phyloP scores from a whole-genome alignment of 2,888 invertebrate species.

The Scaptomyza parva region DNA sequence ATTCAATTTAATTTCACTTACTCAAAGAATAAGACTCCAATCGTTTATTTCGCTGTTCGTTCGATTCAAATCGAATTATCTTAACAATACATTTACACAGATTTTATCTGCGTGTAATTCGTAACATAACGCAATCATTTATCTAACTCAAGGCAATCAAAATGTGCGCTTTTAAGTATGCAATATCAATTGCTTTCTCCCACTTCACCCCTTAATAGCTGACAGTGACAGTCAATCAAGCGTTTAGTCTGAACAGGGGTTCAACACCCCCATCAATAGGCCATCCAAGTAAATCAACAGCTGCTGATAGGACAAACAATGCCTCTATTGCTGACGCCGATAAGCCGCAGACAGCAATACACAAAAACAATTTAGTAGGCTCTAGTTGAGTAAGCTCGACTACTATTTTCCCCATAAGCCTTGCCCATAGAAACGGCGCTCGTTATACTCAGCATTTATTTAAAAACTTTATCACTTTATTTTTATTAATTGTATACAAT shows the following conservation, averaged over 20 bases:
- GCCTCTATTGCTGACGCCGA: slow-evolving; percentile 16
- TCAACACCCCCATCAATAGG: slow-evolving; percentile 29
- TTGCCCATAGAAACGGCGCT: too few species aligned
- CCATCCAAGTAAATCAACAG: slow-evolving; percentile 34
- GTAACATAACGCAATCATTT: slow-evolving; percentile 39
- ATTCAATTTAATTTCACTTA: neutral
- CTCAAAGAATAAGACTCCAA: neutral
- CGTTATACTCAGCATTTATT: neutral
- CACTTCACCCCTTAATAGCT: neutral
- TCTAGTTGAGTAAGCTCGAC: too few species aligned
- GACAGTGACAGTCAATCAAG: slow-evolving; percentile 44
- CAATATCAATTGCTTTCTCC: slow-evolving; percentile 32
- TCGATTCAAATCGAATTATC: slow-evolving; percentile 18
- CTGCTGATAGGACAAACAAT: slow-evolving; percentile 24
- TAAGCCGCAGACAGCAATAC: slow-evolving; percentile 41
- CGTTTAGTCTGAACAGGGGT: slow-evolving; percentile 31
- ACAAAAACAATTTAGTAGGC: too few species aligned
- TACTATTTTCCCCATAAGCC: too few species aligned
- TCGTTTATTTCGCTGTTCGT: neutral
- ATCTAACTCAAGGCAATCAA: slow-evolving; percentile 38
- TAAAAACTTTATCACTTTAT: too few species aligned
- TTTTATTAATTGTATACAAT: too few species aligned
- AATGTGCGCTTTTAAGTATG: slow-evolving; percentile 36
- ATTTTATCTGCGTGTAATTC: slow-evolving; percentile 38
- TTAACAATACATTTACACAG: neutral